These are phyloP conservation scores for Mormyrops boulengeri DNA, from an alignment of 2,797 vertebrate species.

Conservation along the genomic window DNA sequence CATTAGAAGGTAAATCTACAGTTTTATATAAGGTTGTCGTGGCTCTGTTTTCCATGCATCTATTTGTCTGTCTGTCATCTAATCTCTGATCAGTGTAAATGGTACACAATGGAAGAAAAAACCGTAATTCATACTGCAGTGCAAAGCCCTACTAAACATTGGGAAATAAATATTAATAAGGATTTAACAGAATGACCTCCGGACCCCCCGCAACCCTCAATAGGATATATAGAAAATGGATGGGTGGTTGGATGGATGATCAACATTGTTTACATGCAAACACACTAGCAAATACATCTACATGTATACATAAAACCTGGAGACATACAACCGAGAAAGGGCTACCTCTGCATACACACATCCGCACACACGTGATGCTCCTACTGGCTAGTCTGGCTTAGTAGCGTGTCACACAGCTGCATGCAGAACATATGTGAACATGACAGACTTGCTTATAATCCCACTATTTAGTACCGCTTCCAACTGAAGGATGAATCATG, in stretches of 20 bases:
- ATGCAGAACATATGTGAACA: not conserved
- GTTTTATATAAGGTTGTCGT: not conserved
- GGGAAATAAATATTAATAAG: not conserved
- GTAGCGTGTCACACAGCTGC: not conserved
- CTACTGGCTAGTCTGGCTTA: not conserved
- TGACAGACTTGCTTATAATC: slow-evolving; percentile 6
- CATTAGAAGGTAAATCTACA: slow-evolving; percentile 89
- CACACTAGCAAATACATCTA: not conserved
- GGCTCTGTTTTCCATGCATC: not conserved
- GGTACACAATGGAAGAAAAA: not conserved
- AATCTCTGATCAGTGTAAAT: not conserved
- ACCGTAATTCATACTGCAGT: not conserved
- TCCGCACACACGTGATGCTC: not conserved
- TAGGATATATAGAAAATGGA: not conserved
- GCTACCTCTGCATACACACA: not conserved
- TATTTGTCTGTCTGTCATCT: not conserved
- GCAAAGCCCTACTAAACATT: not conserved
- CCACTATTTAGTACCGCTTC: not conserved
- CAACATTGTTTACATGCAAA: not conserved
- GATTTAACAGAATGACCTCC: not conserved
- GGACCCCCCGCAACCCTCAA: not conserved
- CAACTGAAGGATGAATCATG: slow-evolving; percentile 22
- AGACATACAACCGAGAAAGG: not conserved
- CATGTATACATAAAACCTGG: not conserved
- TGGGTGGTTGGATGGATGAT: not conserved